These are phyloP conservation scores for Stegodyphus dumicola DNA, from an alignment of 1,140 invertebrate species.

Conservation along the genomic window DNA sequence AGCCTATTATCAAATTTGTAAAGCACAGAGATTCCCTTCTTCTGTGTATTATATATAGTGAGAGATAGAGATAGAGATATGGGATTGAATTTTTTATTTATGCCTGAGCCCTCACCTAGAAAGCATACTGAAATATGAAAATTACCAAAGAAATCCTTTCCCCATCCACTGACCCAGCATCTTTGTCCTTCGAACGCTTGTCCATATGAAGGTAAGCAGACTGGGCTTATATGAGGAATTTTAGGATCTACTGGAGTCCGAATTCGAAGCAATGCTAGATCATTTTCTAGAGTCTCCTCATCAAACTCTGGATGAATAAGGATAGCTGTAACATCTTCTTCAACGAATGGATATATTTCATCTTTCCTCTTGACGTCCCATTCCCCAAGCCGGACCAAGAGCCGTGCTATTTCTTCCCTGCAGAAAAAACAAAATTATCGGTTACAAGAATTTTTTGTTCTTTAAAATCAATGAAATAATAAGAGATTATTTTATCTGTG, in stretches of 20 bases:
- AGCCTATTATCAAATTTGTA: too few relatives aligned
- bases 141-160: conserved; percentile 91
- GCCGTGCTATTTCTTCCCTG: conserved; percentile 76
- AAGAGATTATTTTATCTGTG: too few relatives aligned
- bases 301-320: conserved; percentile 79
- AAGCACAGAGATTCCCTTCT: too few relatives aligned
- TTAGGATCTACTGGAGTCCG: conserved; percentile 77
- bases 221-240: conserved; percentile 82
- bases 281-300: conserved; percentile 80
- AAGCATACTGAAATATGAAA: conserved; percentile 62
- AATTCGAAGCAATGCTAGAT: conserved; percentile 80
- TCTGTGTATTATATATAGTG: too few relatives aligned
- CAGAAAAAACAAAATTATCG: conserved; percentile 52
- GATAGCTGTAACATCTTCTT: conserved; percentile 81
- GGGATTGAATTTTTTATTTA: too few relatives aligned
- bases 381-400: conserved; percentile 88
- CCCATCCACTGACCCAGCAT: conserved; percentile 95
- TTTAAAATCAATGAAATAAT: too few relatives aligned
- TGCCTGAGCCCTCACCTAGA: too few relatives aligned
- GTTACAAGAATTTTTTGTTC: background rate
- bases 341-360: conserved; percentile 92
- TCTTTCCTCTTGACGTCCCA: conserved; percentile 96
- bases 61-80: too few relatives aligned
- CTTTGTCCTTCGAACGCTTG: conserved; percentile 80
- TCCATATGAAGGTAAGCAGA: conserved; percentile 78